Evolutionary conservation across 2,797 vertebrate genomes (phyloP), one percentile per base, ranked within the genome.

Genomic region (Vireo griseus): DNA sequence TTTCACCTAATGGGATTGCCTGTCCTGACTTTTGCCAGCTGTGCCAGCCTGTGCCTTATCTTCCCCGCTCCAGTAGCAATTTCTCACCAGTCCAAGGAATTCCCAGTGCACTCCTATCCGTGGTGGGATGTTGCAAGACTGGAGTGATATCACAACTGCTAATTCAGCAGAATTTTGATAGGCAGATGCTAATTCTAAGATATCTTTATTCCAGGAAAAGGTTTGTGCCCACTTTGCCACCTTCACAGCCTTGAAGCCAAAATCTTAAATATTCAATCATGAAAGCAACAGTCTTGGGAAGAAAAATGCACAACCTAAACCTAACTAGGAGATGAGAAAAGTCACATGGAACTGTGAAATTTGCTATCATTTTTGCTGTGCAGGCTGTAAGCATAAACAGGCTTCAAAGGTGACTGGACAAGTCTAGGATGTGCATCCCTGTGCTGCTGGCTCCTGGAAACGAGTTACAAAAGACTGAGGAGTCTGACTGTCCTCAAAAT

Each of bases 401-500:
- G 20, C 14, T 79, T 47, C 48, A 66, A 11, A 54, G 37, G 25
- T 0, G 5, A 44, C 11, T 35, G 35, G 25, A 40, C 18, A 61
- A 65, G 33, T 11, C 26, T 1, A 4, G 2, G 11, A 50, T 0
- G 0, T 31, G 6, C 0, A 3, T 44, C 6, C 18, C 54, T 35
- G 14, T 29, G 21, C 54, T 66, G 55, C 16, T 29, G 55, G 57
- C 42, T 50, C 21, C 42, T 52, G 42, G 69, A 65, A 92, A 66
- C 0, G 0, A 31, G n/a, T 18, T 58, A 40, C 2, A 31, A 54
- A 33, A 51, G 24, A 72, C 7, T 1, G 0, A 28, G 4, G 42
- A 28, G 35, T n/a, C 26, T 47, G 40, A 40, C 21, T 63, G 33
- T 21, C 31, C 68, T 71, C 57, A 88, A 11, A 45, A 25, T n/a